Evolutionary conservation across 2,888 invertebrate species (phyloP).

Genomic region (Drosophila meridiana): DNA sequence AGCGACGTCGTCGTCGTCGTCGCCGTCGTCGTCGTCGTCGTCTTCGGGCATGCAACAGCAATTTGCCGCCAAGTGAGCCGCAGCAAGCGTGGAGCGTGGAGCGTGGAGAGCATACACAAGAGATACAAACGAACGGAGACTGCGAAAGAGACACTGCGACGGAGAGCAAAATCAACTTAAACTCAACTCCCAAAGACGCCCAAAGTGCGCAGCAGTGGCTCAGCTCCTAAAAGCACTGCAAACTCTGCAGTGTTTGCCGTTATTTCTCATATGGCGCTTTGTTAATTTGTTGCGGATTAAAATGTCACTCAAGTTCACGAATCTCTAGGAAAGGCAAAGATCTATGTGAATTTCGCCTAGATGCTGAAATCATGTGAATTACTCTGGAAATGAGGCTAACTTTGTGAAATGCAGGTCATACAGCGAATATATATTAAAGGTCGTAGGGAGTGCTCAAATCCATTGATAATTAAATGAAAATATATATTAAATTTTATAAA

Average conservation of each 20-base stretch:
- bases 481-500: too few relatives aligned
- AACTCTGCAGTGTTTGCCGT: conserved; percentile 30
- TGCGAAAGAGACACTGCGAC: conserved; percentile 10
- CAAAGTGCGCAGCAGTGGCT: conserved; percentile 22
- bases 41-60: conserved; percentile 72
- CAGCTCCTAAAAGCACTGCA: neutral
- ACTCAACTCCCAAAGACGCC: conserved; percentile 31
- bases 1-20: conserved; percentile 49
- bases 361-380: too few relatives aligned
- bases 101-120: conserved; percentile 50
- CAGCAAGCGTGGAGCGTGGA: conserved; percentile 55
- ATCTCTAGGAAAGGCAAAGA: neutral
- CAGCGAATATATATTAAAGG: too few relatives aligned
- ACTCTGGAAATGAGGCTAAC: too few relatives aligned
- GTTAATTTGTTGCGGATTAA: neutral
- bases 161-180: conserved; percentile 24
- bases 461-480: too few relatives aligned
- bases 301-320: neutral
- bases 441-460: too few relatives aligned
- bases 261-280: conserved; percentile 18
- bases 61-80: conserved; percentile 75
- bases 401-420: too few relatives aligned
- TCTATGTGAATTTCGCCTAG: neutral
- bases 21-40: conserved; percentile 39
- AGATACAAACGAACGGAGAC: conserved; percentile 26